Conservation (phyloP, 2,888 invertebrate species). For the Ophraella communa region DNA sequence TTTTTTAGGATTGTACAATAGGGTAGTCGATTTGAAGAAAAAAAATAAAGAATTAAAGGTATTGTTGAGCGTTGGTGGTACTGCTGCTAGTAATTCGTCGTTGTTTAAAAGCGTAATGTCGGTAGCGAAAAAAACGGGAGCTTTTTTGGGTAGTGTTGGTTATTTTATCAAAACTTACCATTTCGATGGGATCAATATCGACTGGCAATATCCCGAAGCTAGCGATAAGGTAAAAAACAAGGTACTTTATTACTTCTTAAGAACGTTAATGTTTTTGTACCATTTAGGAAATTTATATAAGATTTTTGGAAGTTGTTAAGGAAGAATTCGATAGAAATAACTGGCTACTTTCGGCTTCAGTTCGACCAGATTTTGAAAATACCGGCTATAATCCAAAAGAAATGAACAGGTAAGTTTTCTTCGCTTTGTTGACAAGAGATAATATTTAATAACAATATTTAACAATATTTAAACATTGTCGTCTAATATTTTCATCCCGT, state of each 20-base stretch:
- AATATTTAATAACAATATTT: too few species aligned
- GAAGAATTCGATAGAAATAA: slow-evolving; percentile 35
- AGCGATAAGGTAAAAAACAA: slow-evolving; percentile 33
- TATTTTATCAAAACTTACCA: slow-evolving; percentile 42
- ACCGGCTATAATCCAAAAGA: slow-evolving; percentile 43
- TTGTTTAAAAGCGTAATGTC: slow-evolving; percentile 39
- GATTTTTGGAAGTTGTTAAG: slow-evolving; percentile 32
- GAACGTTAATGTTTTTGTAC: not conserved
- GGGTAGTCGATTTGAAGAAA: slow-evolving; percentile 42
- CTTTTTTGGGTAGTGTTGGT: slow-evolving; percentile 43
- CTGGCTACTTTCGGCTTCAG: slow-evolving; percentile 41
- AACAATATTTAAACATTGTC: too few species aligned
- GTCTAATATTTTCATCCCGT: too few species aligned
- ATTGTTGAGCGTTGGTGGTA: slow-evolving; percentile 45
- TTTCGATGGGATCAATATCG: slow-evolving; percentile 48
- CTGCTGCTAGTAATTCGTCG: slow-evolving; percentile 38
- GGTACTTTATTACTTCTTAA: not conserved
- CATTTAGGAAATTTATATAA: slow-evolving; percentile 39
- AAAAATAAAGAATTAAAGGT: slow-evolving; percentile 44
- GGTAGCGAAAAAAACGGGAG: slow-evolving; percentile 37
- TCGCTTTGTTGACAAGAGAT: too few species aligned
- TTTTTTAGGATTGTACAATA: slow-evolving; percentile 39
- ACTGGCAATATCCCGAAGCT: slow-evolving; percentile 46
- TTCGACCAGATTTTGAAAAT: slow-evolving; percentile 34
- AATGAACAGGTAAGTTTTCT: slow-evolving; percentile 44